Percentiles rank a stretch among this genome's conserved stretches.
Evolutionary conservation across 2,888 invertebrate genomes (phyloP).

Genomic region (Thymelicus acteon): DNA sequence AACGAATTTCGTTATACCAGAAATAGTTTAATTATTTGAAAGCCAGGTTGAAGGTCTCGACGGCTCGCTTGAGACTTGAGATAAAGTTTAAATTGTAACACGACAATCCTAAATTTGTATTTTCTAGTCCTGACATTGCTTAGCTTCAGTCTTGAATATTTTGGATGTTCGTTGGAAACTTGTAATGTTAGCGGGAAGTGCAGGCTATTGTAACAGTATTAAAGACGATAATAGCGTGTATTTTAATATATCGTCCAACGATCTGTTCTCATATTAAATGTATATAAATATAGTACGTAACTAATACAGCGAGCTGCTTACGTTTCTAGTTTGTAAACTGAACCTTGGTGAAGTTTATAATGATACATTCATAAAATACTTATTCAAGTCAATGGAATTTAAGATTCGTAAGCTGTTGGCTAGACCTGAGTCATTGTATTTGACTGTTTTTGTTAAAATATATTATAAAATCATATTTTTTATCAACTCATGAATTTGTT

Average conservation of each 20-base stretch:
- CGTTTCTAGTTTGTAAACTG: slow-evolving; percentile 1
- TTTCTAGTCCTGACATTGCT: slow-evolving; percentile 50
- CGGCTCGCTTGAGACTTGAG: background rate
- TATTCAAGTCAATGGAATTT: background rate
- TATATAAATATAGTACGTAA: slow-evolving; percentile 8
- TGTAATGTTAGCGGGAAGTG: slow-evolving; percentile 33
- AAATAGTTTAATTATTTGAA: slow-evolving; percentile 10
- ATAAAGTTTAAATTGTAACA: slow-evolving; percentile 2
- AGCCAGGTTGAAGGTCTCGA: slow-evolving; percentile 1
- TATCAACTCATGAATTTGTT: background rate
- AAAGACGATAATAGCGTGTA: slow-evolving; percentile 43
- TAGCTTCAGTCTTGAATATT: slow-evolving; percentile 42
- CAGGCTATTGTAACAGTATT: slow-evolving; percentile 46
- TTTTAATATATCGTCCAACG: slow-evolving; percentile 41
- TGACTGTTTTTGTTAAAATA: slow-evolving; percentile 27
- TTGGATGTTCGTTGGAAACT: background rate
- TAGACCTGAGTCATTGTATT: slow-evolving; percentile 18
- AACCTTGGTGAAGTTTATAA: background rate
- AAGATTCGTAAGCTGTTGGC: slow-evolving; percentile 14
- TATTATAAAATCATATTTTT: background rate
- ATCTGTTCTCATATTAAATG: slow-evolving; percentile 34
- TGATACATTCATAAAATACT: too few species aligned
- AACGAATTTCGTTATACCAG: background rate
- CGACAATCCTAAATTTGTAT: slow-evolving; percentile 11
- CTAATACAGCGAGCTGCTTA: slow-evolving; percentile 11